A percentile compares a stretch with the other conserved stretches of the same genome.
These are phyloP conservation scores for Kuschelorhynchus macadamiae DNA, from an alignment of 2,888 invertebrate genomes.

Conservation along the genomic window DNA sequence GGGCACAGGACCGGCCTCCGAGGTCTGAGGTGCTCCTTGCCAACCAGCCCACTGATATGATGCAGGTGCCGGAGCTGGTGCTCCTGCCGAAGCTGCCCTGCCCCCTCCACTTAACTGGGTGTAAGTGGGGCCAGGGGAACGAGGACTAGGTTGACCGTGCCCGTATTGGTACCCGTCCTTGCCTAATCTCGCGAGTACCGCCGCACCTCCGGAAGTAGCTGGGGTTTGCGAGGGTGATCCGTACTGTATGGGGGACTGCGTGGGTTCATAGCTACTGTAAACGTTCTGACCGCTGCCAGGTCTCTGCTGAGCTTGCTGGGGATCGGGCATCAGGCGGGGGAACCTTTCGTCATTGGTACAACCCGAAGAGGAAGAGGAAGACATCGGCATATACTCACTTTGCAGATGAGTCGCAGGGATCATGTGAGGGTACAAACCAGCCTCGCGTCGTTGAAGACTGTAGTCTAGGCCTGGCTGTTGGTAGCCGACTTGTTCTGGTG, in stretches of 20 bases:
- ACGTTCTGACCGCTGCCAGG: conserved; percentile 81
- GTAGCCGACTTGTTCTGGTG: conserved; percentile 67
- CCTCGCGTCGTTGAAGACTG: conserved; percentile 75
- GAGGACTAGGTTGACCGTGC: conserved; percentile 77
- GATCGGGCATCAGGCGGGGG: conserved; percentile 61
- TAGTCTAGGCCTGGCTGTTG: conserved; percentile 79
- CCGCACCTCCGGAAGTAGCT: conserved; percentile 74
- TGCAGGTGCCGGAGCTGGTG: conserved; percentile 57
- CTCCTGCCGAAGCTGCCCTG: conserved; percentile 55
- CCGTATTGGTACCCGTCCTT: conserved; percentile 78
- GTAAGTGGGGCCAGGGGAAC: conserved; percentile 89
- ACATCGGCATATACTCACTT: conserved; percentile 61
- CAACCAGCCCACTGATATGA: conserved; percentile 66
- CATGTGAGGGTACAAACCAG: conserved; percentile 69
- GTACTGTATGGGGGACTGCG: conserved; percentile 79
- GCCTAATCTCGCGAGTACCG: conserved; percentile 76
- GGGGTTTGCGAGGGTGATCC: conserved; percentile 75
- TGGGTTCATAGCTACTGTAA: conserved; percentile 80
- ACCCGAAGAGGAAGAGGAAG: conserved; percentile 59
- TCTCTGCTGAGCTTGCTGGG: conserved; percentile 73
- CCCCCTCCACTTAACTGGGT: conserved; percentile 81
- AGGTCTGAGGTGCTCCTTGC: conserved; percentile 62
- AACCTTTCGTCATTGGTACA: conserved; percentile 56
- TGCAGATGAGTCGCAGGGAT: conserved; percentile 69
- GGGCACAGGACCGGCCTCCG: conserved; percentile 69